Evolutionary conservation across 2,888 invertebrate genomes (phyloP), one percentile per base, ranked within the genome.

Genomic region (Leucophenga montana): DNA sequence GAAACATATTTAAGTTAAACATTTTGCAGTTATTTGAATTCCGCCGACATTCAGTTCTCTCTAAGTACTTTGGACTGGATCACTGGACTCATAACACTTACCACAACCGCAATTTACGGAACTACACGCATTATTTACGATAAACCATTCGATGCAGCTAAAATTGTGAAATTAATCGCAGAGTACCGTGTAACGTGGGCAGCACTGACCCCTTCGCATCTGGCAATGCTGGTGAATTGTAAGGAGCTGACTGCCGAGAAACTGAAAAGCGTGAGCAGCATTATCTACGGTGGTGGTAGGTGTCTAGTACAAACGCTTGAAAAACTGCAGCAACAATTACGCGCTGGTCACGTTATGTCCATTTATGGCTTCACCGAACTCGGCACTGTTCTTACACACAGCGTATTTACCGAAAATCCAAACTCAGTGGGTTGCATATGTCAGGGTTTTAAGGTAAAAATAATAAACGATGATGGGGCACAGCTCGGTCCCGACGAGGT

Each of bases 291-390:
- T 3, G 83, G 83, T 1, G 69, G 68, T 57, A 39, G 62, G 14
- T 75, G 78, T 1, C 66, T 73, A 0, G 5, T 73, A 3, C 68
- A 73, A 20, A 61, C 73, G 0, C 73, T 73, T 22, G 62, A 70
- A 5, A 70, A 73, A 18, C 33, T 81, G 22, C 69, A 77, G 3
- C 65, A 70, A 11, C 72, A 73, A n/a, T 27, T 83, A 0, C 68
- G 68, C 5, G 68, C 73, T 22, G 78, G 75, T 20, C 67, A 18
- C 0, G 13, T 83, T n/a, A 16, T 64, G n/a, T 71, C 71, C 22
- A 62, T 65, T 13, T 84, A 76, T 39, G 80, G 79, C 11, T 72
- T 78, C 67, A 75, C 77, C 5, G 84, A 84, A 72, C n/a, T 75
- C 1, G 72, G 75, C n/a, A 64, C 69, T 22, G 16, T 69, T 3